phyloP scores from a whole-genome alignment of 2,113 vertebrate genomes.

The Eupsittula cactorum region DNA sequence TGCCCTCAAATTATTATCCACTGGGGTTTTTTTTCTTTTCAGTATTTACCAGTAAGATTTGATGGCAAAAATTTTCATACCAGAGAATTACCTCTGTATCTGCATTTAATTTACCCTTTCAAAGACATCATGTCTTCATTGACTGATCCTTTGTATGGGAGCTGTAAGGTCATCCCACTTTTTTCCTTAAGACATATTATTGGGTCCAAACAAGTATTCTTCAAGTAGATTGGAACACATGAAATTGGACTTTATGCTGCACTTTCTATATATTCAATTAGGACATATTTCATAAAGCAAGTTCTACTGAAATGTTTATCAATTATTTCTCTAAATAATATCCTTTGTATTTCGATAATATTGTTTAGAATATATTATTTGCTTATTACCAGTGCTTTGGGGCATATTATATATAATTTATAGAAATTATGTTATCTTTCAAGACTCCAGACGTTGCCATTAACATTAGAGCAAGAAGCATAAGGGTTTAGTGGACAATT shows the following conservation, averaged over 20 bases:
- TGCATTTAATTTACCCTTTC: slow-evolving; percentile 10
- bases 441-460: neutral
- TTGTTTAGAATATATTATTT: neutral
- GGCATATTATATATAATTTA: neutral
- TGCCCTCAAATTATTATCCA: neutral
- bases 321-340: neutral
- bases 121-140: neutral
- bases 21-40: neutral
- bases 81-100: neutral
- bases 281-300: neutral
- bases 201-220: neutral
- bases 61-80: neutral
- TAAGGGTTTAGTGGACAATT: neutral
- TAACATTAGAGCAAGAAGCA: neutral
- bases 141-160: neutral
- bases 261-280: neutral
- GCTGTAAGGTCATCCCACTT: neutral
- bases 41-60: neutral
- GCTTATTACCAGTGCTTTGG: neutral
- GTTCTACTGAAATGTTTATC: neutral
- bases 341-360: neutral
- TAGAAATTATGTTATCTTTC: neutral
- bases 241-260: neutral
- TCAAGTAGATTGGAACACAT: neutral
- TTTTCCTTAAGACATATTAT: neutral